Conservation (phyloP, 2,797 vertebrate species). For the Diplodus sargus region DNA sequence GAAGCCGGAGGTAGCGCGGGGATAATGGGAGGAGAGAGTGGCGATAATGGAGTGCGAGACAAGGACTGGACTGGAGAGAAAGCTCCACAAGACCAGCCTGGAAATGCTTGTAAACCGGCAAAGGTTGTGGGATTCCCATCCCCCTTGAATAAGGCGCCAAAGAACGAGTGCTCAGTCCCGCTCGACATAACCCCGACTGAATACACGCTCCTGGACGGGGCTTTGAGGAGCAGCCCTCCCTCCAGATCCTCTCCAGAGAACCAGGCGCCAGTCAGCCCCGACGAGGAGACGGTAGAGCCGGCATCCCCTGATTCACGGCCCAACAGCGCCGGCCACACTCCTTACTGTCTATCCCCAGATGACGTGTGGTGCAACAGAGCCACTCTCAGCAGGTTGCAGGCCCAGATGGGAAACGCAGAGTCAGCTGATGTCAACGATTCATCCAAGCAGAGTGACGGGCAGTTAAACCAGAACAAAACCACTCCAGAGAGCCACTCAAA, state of each 20-base stretch:
- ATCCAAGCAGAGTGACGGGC: constrained; percentile 71
- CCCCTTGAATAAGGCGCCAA: constrained; percentile 82
- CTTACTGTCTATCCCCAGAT: constrained; percentile 88
- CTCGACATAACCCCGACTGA: constrained; percentile 87
- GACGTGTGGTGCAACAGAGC: constrained; percentile 82
- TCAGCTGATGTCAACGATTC: constrained; percentile 65
- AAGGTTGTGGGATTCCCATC: constrained; percentile 78
- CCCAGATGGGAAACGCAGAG: constrained; percentile 75
- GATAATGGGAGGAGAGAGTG: constrained; percentile 55
- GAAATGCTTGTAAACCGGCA: constrained; percentile 64
- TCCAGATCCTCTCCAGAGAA: constrained; percentile 79
- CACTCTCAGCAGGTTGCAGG: constrained; percentile 76
- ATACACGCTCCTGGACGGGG: constrained; percentile 83
- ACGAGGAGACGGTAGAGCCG: constrained; percentile 88
- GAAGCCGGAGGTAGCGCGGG: constrained; percentile 20
- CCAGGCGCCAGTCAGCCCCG: constrained; percentile 84
- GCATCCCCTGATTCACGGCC: constrained; percentile 84
- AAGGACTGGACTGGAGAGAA: constrained; percentile 9
- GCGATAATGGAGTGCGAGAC: constrained; percentile 36
- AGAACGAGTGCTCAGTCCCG: constrained; percentile 81
- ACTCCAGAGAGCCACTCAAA: constrained; percentile 79
- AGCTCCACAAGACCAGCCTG: constrained; percentile 42
- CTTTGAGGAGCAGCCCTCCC: constrained; percentile 79
- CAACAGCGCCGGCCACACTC: constrained; percentile 87
- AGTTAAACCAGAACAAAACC: constrained; percentile 59